Percentiles rank a stretch among this genome's conserved stretches.
Conservation (phyloP, 2,113 vertebrate species). For the Tympanuchus pallidicinctus region DNA sequence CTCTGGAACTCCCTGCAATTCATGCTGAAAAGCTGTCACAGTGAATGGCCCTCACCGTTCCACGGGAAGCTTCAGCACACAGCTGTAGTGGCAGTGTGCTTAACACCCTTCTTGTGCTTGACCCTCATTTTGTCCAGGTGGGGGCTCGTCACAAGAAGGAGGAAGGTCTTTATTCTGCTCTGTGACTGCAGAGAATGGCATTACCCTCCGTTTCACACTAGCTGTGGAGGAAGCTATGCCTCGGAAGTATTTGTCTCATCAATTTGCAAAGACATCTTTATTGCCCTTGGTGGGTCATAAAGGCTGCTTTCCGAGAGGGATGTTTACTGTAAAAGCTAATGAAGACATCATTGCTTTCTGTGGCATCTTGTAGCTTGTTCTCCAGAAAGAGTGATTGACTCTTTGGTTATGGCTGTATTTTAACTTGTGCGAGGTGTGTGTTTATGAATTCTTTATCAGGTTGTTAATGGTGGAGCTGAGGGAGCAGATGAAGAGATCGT, state of each 20-base stretch:
- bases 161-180: not conserved
- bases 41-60: not conserved
- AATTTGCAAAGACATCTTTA: slow-evolving; percentile 58
- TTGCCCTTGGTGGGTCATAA: slow-evolving; percentile 39
- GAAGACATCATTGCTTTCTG: slow-evolving; percentile 41
- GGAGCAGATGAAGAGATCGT: not conserved
- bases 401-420: not conserved
- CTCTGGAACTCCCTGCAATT: not conserved
- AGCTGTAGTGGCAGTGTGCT: not conserved
- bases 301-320: slow-evolving; percentile 28
- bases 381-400: slow-evolving; percentile 32
- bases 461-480: not conserved
- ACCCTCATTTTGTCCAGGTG: not conserved
- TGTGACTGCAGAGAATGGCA: not conserved
- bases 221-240: slow-evolving; percentile 4
- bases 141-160: not conserved
- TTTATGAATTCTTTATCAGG: slow-evolving; percentile 27
- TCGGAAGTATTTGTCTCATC: slow-evolving; percentile 49
- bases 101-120: not conserved
- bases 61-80: not conserved
- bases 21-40: not conserved
- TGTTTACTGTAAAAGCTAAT: slow-evolving; percentile 63
- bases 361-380: slow-evolving; percentile 13
- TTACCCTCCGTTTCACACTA: not conserved
- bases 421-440: slow-evolving; percentile 18